Conservation (phyloP, 2,113 vertebrate genomes). For the Burhinus bistriatus region DNA sequence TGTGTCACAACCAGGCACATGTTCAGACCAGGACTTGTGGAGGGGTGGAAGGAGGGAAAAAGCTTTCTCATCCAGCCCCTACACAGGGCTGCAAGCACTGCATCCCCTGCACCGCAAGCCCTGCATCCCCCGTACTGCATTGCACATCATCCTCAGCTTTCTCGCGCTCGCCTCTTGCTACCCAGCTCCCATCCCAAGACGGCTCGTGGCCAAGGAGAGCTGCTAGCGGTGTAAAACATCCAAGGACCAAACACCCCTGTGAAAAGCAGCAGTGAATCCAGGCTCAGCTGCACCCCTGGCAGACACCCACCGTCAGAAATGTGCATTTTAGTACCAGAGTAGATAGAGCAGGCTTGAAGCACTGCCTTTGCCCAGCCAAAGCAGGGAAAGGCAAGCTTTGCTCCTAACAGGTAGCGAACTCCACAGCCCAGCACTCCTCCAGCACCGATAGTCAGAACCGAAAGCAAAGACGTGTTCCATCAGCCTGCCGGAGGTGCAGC, state of each 20-base stretch:
- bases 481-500: accelerated
- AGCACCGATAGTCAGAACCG: background rate
- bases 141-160: background rate
- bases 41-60: background rate
- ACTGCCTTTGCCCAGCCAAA: background rate
- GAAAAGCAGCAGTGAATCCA: background rate
- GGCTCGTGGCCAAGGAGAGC: background rate
- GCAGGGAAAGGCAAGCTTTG: background rate
- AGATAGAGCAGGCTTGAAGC: background rate
- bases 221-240: background rate
- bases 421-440: background rate
- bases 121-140: accelerated
- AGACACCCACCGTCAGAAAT: background rate
- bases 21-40: background rate
- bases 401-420: background rate
- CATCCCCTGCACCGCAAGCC: background rate
- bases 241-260: background rate
- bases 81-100: background rate
- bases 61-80: background rate
- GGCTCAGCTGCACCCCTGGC: background rate
- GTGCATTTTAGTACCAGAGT: background rate
- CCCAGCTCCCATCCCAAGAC: background rate
- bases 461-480: background rate
- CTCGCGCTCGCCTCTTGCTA: accelerated
- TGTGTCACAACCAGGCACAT: background rate